Conservation (phyloP, 2,888 invertebrate genomes). For the Zhuqinia jingwanae region DNA sequence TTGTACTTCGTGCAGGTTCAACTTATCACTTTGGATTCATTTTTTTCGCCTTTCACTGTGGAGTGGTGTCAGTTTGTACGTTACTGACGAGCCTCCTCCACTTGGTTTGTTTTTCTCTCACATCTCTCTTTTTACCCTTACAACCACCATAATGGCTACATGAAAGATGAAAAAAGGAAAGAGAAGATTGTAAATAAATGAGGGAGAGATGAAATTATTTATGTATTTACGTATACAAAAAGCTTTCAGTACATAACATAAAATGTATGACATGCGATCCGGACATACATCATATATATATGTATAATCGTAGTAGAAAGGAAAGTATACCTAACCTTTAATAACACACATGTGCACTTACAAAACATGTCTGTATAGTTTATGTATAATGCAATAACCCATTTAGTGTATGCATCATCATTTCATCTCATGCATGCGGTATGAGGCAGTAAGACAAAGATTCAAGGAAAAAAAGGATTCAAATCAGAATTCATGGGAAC, state of each 20-base stretch:
- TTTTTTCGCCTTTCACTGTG: neutral
- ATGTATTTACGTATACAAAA: constrained; percentile 5
- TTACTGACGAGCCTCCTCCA: neutral
- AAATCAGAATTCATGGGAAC: constrained; percentile 15
- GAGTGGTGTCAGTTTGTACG: neutral
- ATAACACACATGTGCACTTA: neutral
- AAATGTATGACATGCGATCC: neutral
- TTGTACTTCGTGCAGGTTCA: constrained; percentile 17
- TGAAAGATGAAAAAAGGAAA: constrained; percentile 2
- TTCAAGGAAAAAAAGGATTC: constrained; percentile 7
- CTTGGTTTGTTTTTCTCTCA: neutral
- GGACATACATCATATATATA: neutral
- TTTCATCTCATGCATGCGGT: neutral
- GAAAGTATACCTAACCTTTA: neutral
- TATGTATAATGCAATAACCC: neutral
- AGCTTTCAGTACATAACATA: neutral
- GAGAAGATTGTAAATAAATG: constrained; percentile 46
- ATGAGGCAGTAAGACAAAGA: neutral
- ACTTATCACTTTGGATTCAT: constrained; percentile 39
- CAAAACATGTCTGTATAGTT: neutral
- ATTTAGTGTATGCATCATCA: neutral
- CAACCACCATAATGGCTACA: neutral
- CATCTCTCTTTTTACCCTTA: too few relatives aligned
- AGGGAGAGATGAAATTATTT: constrained; percentile 54
- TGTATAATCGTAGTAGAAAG: neutral